These are phyloP conservation scores for Microtus ochrogaster DNA, from an alignment of 2,113 vertebrate species.

Conservation along the genomic window DNA sequence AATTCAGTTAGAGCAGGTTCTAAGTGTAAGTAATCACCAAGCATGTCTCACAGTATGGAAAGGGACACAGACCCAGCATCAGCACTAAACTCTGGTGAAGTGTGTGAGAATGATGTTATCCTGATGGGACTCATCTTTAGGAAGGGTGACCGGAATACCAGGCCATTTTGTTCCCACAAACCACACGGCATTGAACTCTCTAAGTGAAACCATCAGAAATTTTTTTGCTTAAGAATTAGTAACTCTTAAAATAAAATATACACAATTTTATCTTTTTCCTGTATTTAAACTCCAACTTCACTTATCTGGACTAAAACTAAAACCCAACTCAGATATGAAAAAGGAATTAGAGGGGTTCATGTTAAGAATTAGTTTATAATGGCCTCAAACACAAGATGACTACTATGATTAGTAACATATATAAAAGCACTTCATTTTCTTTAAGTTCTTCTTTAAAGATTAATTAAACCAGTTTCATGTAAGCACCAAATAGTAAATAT, in stretches of 20 bases:
- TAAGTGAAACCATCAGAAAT: not conserved
- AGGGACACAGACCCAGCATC: no score
- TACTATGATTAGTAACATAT: not conserved
- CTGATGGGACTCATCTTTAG: not conserved
- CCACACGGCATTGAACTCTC: not conserved
- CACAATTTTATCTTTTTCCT: not conserved
- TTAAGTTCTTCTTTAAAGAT: not conserved
- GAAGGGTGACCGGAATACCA: not conserved
- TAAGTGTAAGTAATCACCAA: not conserved
- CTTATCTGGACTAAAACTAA: not conserved
- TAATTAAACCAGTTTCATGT: not conserved
- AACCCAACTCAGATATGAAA: slow-evolving; percentile 15
- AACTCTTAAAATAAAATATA: not conserved
- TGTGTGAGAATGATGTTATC: not conserved
- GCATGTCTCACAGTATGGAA: not conserved
- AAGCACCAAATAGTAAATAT: not conserved
- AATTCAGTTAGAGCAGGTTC: not conserved
- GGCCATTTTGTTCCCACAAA: not conserved
- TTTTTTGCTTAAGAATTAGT: not conserved
- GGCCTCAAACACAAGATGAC: not conserved
- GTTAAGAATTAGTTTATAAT: not conserved
- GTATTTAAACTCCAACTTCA: not conserved
- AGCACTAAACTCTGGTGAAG: not conserved
- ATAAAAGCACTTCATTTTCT: not conserved
- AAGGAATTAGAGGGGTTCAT: not conserved